Base-by-base conservation (phyloP, 2,888 invertebrate species). In the Ferdinandea cuprea region DNA sequence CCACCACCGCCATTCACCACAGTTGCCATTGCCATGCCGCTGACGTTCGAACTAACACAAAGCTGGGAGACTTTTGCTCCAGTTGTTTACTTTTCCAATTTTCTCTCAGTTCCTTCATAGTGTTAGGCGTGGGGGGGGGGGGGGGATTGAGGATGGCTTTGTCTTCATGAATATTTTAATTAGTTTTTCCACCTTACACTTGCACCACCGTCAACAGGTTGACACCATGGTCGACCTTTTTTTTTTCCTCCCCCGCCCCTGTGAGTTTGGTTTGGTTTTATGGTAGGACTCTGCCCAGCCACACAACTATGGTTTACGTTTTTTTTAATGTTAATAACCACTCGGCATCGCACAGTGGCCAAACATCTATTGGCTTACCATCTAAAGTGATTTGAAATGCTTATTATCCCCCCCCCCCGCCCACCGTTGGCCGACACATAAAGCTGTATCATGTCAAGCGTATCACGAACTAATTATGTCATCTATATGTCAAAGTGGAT, bases 81-180 rank as follows among this genome's bases (percentile, higher is more conserved):
- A 76, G 58, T 65, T 65, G 63, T 58, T 56, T 35, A 56, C 46
- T 42, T 54, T 59, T 32, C 46, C 28, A 66, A 44, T 78, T 71
- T 50, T 42, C 50, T 42, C 32, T 35, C 11, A 30, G 50, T 28
- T n/a, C 37, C 54, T 52, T 42, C 1, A 6, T 35, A 9, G 4
- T 11, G n/a, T n/a, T n/a, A n/a, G n/a, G n/a, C n/a, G n/a, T n/a
- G n/a, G n/a, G n/a, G n/a, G 42, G 8, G 6, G 17, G 9, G 8
- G 9, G 3, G 1, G 42, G 42, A n/a, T n/a, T n/a, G 8, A 2
- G 5, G 15, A 40, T 40, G 13, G 3, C 11, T 44, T 17, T 56
- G 54, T 63, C 52, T 81, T 81, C 81, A 81, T 81, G 81, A 81
- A 81, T 81, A 81, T 81, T 81, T 81, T 81, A 81, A 81, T 81